Percentiles rank a stretch among this genome's conserved stretches.
Conservation (phyloP, 1,140 invertebrate genomes). For the Eumaeus atala region DNA sequence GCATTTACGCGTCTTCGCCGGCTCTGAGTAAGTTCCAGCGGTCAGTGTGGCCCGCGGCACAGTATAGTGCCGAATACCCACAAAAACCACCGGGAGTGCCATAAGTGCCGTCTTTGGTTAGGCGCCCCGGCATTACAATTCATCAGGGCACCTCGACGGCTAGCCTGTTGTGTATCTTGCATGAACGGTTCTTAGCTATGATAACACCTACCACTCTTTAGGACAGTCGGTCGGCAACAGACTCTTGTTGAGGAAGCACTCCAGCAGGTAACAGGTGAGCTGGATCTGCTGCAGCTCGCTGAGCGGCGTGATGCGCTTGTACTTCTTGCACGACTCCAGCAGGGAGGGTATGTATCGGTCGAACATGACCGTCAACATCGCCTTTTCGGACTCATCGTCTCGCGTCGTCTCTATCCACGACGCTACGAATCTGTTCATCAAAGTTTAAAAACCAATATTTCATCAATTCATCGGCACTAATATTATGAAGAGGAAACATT, state of each 20-base stretch:
- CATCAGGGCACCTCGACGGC: too few species aligned
- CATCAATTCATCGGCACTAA: too few species aligned
- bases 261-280: conserved; percentile 92
- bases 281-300: conserved; percentile 93
- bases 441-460: neutral
- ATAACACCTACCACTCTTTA: conserved; percentile 82
- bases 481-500: too few species aligned
- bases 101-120: too few species aligned
- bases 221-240: conserved; percentile 90
- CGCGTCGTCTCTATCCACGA: conserved; percentile 94
- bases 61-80: too few species aligned
- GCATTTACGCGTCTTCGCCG: too few species aligned
- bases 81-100: too few species aligned
- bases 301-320: conserved; percentile 94
- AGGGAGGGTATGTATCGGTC: conserved; percentile 95
- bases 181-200: too few species aligned
- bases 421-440: conserved; percentile 83
- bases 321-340: conserved; percentile 86
- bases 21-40: too few species aligned
- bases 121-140: too few species aligned
- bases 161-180: too few species aligned
- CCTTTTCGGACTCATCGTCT: conserved; percentile 80
- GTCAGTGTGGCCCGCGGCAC: too few species aligned
- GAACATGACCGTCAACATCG: conserved; percentile 90
- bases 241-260: conserved; percentile 87